Evolutionary conservation across 2,888 invertebrate genomes (phyloP), one percentile per base, ranked within the genome.

Genomic region (Agrotis clavis): DNA sequence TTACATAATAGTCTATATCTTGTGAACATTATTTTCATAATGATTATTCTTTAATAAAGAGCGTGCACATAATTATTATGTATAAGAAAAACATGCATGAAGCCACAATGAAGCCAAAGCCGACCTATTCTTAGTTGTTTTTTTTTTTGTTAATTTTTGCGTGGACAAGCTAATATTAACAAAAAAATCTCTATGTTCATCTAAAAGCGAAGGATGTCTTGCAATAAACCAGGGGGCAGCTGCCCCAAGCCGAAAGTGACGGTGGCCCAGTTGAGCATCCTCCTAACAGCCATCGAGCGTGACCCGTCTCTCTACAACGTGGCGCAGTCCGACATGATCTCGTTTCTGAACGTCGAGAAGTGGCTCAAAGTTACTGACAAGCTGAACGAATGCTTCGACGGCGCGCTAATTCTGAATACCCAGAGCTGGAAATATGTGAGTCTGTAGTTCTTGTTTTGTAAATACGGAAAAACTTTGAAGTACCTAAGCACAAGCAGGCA

Each of bases 381-480:
- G 14, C n/a, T 80, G 21, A 84, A 80, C 45, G 45, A 56, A 1
- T 64, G 51, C 35, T 35, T 18, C 1, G 69, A 60, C 0, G 84
- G 76, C 6, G 63, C 81, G 0, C 0, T 30, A n/a, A n/a, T n/a
- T 0, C 54, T 84, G 2, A 19, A 60, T 7, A 47, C 60, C 3
- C 51, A 67, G n/a, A 47, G 47, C 48, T 80, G 79, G 79, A 83
- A 80, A 69, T 54, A 45, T 30, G 79, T 83, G 60, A 80, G 84
- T 63, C 0, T 45, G 47, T 47, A 47, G 16, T 16, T 16, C 16
- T 16, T 16, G 16, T 47, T 13, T 47, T 4, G 1, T 47, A 2
- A 5, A 1, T 41, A 9, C 2, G 11, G 41, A 9, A 41, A 41
- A 41, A 41, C 41, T 41, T 35, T 41, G 11, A 41, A 41, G 41